Evolutionary conservation across 2,888 invertebrate species (phyloP).

Genomic region (Ceriagrion tenellum): DNA sequence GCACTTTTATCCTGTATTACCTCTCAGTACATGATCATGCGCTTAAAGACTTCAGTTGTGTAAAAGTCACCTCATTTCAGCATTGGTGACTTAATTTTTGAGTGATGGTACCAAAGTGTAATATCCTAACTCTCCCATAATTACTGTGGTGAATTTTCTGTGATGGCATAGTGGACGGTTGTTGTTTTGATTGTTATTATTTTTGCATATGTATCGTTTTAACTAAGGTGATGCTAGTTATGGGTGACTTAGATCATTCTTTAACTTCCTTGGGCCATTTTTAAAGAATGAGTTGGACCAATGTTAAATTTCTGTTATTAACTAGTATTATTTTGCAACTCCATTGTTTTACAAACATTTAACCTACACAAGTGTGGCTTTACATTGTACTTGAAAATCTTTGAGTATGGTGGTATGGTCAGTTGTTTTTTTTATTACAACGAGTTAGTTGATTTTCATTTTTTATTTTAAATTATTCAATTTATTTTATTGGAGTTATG

Average conservation of each 20-base stretch:
- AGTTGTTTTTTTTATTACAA: background rate
- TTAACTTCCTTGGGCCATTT: slow-evolving; percentile 2
- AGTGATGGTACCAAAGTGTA: background rate
- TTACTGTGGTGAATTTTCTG: slow-evolving; percentile 34
- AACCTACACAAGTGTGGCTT: background rate
- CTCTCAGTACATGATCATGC: background rate
- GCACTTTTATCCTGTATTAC: background rate
- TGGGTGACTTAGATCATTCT: background rate
- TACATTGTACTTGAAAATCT: background rate
- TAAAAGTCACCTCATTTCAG: background rate
- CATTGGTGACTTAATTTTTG: background rate
- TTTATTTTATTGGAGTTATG: background rate
- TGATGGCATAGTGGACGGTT: slow-evolving; percentile 39
- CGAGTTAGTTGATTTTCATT: background rate
- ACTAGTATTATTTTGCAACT: slow-evolving; percentile 11
- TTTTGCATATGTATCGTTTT: slow-evolving; percentile 32
- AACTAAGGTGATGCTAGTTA: slow-evolving; percentile 37
- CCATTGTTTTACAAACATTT: background rate
- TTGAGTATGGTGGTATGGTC: background rate
- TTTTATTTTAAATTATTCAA: background rate
- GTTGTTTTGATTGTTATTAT: slow-evolving; percentile 56
- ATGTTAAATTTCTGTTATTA: background rate
- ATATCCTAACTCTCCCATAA: background rate
- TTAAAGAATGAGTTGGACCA: background rate
- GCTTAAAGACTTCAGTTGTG: background rate